These are phyloP conservation scores for Caradrina kadenii DNA, from an alignment of 2,888 invertebrate species.

Conservation along the genomic window DNA sequence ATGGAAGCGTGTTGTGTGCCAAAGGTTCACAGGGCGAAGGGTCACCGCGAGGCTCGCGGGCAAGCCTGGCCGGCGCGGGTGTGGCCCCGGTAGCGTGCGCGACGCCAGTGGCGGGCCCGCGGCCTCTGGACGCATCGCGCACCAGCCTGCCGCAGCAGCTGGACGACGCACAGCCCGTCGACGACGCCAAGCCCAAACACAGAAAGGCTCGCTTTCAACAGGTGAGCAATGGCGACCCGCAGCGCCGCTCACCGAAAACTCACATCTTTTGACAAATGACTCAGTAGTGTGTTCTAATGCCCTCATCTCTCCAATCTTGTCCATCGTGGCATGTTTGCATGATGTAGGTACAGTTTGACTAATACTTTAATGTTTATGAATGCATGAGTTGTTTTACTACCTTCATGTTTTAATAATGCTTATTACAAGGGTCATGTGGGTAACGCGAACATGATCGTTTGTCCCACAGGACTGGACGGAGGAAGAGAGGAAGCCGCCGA, in stretches of 20 bases:
- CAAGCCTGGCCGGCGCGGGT: constrained; percentile 82
- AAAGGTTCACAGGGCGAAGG: constrained; percentile 89
- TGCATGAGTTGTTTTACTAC: constrained; percentile 59
- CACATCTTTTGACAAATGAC: constrained; percentile 31
- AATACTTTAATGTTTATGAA: constrained; percentile 50
- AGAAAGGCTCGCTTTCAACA: constrained; percentile 96
- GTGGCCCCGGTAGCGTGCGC: constrained; percentile 66
- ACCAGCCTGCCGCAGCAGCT: constrained; percentile 83
- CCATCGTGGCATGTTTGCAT: constrained; percentile 63
- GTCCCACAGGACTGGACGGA: constrained; percentile 87
- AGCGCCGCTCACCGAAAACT: constrained; percentile 48
- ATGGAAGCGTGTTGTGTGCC: constrained; percentile 92
- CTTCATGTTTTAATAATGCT: constrained; percentile 46
- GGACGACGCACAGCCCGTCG: constrained; percentile 81
- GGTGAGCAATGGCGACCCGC: constrained; percentile 82
- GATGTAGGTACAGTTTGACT: constrained; percentile 60
- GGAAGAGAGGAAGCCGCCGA: constrained; percentile 88
- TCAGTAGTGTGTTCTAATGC: constrained; percentile 37
- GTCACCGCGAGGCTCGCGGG: constrained; percentile 85
- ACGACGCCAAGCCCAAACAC: constrained; percentile 93
- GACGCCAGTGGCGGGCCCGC: constrained; percentile 64
- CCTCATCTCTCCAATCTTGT: constrained; percentile 34
- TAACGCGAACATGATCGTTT: constrained; percentile 61
- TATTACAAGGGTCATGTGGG: constrained; percentile 44
- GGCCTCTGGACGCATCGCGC: constrained; percentile 84